Percentiles rank a stretch among this genome's conserved stretches.
Conservation (phyloP, 1,140 invertebrate genomes). For the Bathynomus jamesi region DNA sequence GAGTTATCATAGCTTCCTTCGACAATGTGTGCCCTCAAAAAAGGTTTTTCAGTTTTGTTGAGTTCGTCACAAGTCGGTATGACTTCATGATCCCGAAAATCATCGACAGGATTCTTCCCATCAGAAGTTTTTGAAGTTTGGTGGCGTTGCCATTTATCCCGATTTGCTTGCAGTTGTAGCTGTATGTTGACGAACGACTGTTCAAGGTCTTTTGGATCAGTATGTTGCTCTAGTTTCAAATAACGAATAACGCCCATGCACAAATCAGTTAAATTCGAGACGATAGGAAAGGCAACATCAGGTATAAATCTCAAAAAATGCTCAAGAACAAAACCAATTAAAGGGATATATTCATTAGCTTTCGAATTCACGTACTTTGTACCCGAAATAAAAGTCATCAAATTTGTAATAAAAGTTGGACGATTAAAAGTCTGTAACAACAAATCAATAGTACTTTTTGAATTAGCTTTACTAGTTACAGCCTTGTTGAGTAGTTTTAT, state of each 20-base stretch:
- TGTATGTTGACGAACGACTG: background rate
- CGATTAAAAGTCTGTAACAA: background rate
- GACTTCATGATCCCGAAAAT: background rate
- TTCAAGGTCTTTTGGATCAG: background rate
- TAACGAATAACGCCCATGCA: too few species aligned
- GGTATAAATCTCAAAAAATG: background rate
- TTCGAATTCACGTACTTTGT: background rate
- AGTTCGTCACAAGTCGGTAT: constrained; percentile 16
- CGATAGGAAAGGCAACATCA: background rate
- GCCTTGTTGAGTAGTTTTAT: too few species aligned
- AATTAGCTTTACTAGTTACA: too few species aligned
- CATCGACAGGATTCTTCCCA: background rate
- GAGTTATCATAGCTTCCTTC: constrained; percentile 53
- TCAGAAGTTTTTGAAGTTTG: too few species aligned
- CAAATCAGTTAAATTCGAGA: too few species aligned
- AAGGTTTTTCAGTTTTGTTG: constrained; percentile 28
- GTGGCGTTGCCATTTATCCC: background rate
- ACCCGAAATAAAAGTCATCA: background rate
- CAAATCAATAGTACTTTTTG: too few species aligned
- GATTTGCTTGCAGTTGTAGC: background rate
- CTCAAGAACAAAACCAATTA: background rate
- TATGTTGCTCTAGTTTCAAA: too few species aligned
- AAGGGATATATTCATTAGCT: background rate
- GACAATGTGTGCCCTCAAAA: constrained; percentile 53
- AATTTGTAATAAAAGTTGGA: background rate